Evolutionary conservation across 2,888 invertebrate species (phyloP).

Genomic region (Netelia inedita): DNA sequence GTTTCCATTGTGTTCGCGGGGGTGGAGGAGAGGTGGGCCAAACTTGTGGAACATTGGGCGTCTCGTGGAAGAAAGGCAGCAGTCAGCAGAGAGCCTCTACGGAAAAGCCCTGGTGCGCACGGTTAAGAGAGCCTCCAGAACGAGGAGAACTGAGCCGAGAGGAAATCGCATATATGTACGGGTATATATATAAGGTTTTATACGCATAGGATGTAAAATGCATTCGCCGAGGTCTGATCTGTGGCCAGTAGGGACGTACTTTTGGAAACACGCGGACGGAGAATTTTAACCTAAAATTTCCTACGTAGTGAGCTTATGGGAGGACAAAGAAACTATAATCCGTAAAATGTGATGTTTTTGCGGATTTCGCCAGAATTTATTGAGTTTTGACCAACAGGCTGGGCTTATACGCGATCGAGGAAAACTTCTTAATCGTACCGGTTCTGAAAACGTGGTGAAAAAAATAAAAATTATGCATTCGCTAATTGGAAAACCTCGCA

Average conservation of each 20-base stretch:
- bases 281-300: neutral
- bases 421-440: too few species aligned
- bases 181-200: conserved; percentile 28
- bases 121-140: conserved; percentile 61
- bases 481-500: too few species aligned
- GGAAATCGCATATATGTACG: conserved; percentile 54
- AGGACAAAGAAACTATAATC: neutral
- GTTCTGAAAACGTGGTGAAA: too few species aligned
- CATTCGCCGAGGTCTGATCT: conserved; percentile 39
- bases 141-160: conserved; percentile 50
- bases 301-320: neutral
- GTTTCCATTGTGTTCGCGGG: conserved; percentile 67
- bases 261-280: neutral
- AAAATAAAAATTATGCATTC: too few species aligned
- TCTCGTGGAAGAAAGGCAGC: conserved; percentile 48
- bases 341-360: neutral
- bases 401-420: too few species aligned
- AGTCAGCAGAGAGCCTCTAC: conserved; percentile 55
- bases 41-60: conserved; percentile 70
- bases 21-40: conserved; percentile 18
- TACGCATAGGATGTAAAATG: conserved; percentile 34
- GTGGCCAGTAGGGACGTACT: conserved; percentile 1
- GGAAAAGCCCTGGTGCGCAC: conserved; percentile 57
- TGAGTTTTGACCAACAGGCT: too few species aligned
- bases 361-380: too few species aligned